phyloP scores from a whole-genome alignment of 2,888 invertebrate genomes.

The Panzeria rudis region DNA sequence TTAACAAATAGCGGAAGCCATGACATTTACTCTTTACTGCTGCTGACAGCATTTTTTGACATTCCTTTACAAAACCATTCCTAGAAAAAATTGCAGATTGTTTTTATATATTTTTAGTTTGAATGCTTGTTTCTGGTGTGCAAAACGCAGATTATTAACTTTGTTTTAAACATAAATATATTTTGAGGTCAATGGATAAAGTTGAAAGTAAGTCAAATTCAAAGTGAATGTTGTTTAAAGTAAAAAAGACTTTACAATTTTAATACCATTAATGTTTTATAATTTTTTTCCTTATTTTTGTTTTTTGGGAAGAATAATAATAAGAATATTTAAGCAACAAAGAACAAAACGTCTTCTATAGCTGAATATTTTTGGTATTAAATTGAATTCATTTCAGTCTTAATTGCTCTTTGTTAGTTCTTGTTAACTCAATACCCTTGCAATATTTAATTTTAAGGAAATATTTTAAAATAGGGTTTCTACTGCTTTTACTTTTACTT shows the following conservation, averaged over 20 bases:
- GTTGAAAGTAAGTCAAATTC: not conserved
- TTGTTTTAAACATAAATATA: not conserved
- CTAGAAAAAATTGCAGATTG: not conserved
- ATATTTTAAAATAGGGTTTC: too few relatives aligned
- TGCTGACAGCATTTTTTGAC: constrained; percentile 19
- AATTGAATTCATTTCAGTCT: too few relatives aligned
- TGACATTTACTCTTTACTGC: constrained; percentile 55
- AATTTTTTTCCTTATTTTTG: not conserved
- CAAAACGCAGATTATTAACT: not conserved
- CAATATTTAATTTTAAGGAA: too few relatives aligned
- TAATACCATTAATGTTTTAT: not conserved
- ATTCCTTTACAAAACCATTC: constrained; percentile 3
- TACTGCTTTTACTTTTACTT: too few relatives aligned
- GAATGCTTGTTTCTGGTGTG: not conserved
- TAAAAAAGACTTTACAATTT: not conserved
- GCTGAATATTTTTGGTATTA: too few relatives aligned
- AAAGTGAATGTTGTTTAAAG: not conserved
- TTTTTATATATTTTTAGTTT: not conserved
- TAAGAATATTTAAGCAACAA: not conserved
- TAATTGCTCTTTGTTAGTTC: too few relatives aligned
- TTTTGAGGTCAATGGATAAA: not conserved
- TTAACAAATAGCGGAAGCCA: constrained; percentile 25
- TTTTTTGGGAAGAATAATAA: not conserved
- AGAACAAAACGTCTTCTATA: not conserved
- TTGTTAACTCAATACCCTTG: too few relatives aligned